Evolutionary conservation across 2,888 invertebrate species (phyloP).

Genomic region (Glyphotaelius pellucidus): DNA sequence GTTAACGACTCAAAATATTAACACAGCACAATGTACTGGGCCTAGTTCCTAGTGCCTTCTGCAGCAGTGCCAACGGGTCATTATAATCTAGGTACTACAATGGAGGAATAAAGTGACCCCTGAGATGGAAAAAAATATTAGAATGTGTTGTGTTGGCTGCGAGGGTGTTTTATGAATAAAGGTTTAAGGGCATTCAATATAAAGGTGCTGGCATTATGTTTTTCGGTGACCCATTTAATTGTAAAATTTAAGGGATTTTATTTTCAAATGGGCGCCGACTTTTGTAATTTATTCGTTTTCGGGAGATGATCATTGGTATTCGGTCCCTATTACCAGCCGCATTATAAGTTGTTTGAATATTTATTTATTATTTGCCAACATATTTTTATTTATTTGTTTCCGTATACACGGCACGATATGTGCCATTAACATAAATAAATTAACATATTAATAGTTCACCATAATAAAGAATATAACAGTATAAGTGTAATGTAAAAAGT

Average conservation of each 20-base stretch:
- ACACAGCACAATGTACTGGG: slow-evolving; percentile 5
- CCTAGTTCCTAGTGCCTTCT: slow-evolving; percentile 15
- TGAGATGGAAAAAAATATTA: background rate
- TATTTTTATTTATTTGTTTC: too few species aligned
- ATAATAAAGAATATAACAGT: too few species aligned
- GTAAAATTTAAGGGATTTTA: background rate
- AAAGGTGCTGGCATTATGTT: background rate
- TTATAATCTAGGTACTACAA: slow-evolving; percentile 19
- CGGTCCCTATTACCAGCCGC: too few species aligned
- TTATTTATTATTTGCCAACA: too few species aligned
- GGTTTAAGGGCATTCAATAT: background rate
- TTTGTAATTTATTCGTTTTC: background rate
- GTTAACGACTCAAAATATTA: slow-evolving; percentile 57
- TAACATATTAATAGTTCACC: too few species aligned
- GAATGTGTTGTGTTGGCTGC: background rate
- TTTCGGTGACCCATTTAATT: background rate
- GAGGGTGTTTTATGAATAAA: background rate
- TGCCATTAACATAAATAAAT: too few species aligned
- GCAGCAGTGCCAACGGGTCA: background rate
- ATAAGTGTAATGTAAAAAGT: too few species aligned
- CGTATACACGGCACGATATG: too few species aligned
- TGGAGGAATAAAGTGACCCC: background rate
- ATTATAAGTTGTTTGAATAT: too few species aligned
- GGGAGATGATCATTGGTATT: too few species aligned
- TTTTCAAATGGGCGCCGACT: background rate